Conservation (phyloP, 2,113 vertebrate genomes). For the Vidua chalybeata region DNA sequence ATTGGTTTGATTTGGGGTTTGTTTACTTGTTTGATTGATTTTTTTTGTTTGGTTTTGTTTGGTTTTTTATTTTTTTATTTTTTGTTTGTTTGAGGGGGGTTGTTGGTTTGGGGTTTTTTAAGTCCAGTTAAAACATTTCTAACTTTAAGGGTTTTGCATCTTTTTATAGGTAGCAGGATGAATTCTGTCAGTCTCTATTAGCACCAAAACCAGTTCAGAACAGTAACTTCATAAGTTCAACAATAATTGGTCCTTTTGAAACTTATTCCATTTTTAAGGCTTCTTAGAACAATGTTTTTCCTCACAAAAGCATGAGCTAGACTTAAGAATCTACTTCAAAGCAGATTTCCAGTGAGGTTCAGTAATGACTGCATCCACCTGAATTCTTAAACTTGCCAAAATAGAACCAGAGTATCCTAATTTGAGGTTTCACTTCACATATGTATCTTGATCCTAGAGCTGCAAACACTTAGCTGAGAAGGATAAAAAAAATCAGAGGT, state of each 20-base stretch:
- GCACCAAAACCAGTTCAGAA: constrained; percentile 68
- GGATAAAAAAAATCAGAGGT: neutral
- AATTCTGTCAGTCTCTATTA: constrained; percentile 72
- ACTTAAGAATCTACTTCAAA: constrained; percentile 79
- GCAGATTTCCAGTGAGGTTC: constrained; percentile 51
- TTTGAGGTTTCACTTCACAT: neutral
- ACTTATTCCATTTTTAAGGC: constrained; percentile 67
- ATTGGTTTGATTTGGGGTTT: neutral
- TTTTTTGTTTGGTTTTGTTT: neutral
- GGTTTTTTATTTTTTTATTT: neutral
- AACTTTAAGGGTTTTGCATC: neutral
- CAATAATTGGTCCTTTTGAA: constrained; percentile 72
- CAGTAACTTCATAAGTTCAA: constrained; percentile 55
- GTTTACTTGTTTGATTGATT: neutral
- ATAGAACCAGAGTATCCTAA: neutral
- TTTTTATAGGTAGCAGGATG: constrained; percentile 69
- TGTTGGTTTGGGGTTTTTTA: neutral
- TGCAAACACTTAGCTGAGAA: neutral
- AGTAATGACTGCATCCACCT: constrained; percentile 53
- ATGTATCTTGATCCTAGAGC: neutral
- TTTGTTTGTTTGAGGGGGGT: neutral
- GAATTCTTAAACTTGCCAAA: neutral
- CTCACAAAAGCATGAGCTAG: constrained; percentile 77
- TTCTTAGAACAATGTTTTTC: constrained; percentile 73
- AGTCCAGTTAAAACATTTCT: neutral